Conservation (phyloP, 2,888 invertebrate genomes). For the Phymatocera aterrima region DNA sequence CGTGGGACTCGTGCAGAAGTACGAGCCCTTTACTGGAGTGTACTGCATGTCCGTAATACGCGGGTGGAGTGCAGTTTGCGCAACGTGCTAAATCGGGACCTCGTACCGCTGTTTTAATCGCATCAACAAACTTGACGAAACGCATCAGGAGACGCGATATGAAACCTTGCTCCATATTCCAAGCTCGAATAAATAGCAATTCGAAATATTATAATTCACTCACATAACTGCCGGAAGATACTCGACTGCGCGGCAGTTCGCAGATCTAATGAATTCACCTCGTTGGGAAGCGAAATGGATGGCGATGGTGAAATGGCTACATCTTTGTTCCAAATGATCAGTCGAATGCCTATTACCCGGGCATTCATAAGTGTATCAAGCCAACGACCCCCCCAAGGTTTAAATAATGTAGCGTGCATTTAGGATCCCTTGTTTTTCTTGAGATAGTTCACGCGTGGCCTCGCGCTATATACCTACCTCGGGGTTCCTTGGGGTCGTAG, state of each 20-base stretch:
- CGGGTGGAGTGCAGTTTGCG: not conserved
- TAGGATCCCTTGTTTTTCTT: constrained; percentile 11
- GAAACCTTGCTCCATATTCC: constrained; percentile 6
- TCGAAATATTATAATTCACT: constrained; percentile 2
- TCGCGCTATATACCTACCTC: not conserved
- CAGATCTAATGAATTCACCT: not conserved
- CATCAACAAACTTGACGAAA: constrained; percentile 19
- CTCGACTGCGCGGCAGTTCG: not conserved
- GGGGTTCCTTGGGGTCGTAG: constrained; percentile 6
- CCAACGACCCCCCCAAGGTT: not conserved
- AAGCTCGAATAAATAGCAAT: constrained; percentile 32
- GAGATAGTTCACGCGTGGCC: not conserved
- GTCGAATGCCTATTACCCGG: not conserved
- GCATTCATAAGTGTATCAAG: constrained; percentile 1
- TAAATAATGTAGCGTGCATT: constrained; percentile 41
- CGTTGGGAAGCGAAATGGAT: not conserved
- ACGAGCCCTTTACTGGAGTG: constrained; percentile 1
- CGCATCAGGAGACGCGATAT: not conserved
- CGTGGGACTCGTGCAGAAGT: constrained; percentile 14
- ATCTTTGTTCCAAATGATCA: not conserved
- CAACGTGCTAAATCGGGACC: constrained; percentile 1
- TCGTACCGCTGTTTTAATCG: constrained; percentile 5
- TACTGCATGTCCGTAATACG: not conserved
- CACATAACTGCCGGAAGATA: not conserved
- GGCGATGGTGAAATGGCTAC: not conserved